Evolutionary conservation across 2,888 invertebrate genomes (phyloP), one percentile per base, ranked within the genome.

Genomic region (Laspeyria flexula): DNA sequence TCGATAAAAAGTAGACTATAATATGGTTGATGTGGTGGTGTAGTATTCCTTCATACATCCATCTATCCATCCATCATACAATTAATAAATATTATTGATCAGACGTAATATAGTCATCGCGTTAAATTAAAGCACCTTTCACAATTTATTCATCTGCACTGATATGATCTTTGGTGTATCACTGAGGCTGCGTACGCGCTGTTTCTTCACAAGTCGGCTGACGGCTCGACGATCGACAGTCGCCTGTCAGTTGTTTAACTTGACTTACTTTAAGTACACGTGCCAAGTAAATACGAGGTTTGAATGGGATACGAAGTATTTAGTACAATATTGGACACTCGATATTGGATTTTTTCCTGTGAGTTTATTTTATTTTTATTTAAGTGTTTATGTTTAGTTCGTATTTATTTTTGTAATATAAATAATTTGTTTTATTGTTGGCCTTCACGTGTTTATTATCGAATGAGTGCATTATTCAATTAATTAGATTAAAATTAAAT

Each of bases 151-250:
- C 43, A 51, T 56, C 52, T 62, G 37, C 33, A 41, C 10, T 52
- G 62, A 47, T 45, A 58, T 73, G 63, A 64, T 77, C 77, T 75
- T 58, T 77, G 77, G 52, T 38, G 15, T 15, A 57, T 63, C 54
- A 57, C 50, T 56, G 55, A 73, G 72, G 72, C 66, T 75, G 81
- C 79, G 83, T 69, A 52, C 50, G 75, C 78, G 81, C 76, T 69
- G 65, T 51, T 65, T 50, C 55, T 64, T 50, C 53, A 58, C 55
- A 75, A 85, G 85, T 84, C 76, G 75, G 68, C 71, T 75, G 65
- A 59, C 63, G 68, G 69, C 69, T 69, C 66, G 70, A 65, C 69
- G 69, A 68, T 69, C 66, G 70, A 65, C 74, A 68, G 75, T 60
- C 78, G 74, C 72, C 60, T 71, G 57, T 65, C 50, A 40, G 65